Conservation (phyloP, 2,797 vertebrate genomes). For the Xyrichtys novacula region DNA sequence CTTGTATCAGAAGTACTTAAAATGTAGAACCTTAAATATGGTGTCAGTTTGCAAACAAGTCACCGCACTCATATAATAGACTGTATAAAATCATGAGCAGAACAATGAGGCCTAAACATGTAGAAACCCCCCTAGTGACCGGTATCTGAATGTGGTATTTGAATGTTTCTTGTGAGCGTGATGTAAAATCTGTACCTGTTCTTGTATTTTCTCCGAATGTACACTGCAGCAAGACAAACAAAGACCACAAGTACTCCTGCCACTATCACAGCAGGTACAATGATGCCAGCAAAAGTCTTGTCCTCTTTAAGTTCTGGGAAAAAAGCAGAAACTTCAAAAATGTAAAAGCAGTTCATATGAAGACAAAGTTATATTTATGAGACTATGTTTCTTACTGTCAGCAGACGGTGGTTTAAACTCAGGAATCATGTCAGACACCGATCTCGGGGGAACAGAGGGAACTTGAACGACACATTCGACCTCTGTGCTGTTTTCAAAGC, state of each 20-base stretch:
- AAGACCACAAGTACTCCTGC: neutral
- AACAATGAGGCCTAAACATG: too few relatives aligned
- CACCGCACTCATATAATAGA: too few relatives aligned
- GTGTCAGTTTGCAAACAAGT: too few relatives aligned
- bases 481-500: neutral
- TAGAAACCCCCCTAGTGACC: too few relatives aligned
- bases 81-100: too few relatives aligned
- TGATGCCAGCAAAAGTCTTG: neutral
- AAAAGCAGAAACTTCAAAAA: neutral
- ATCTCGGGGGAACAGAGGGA: slow-evolving; percentile 4
- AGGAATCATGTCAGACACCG: rapidly evolving
- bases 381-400: slow-evolving; percentile 32
- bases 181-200: neutral
- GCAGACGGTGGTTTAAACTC: neutral
- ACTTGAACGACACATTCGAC: slow-evolving; percentile 39
- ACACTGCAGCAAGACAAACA: too few relatives aligned
- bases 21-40: too few relatives aligned
- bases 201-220: too few relatives aligned
- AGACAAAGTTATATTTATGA: neutral
- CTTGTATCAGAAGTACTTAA: too few relatives aligned
- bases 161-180: too few relatives aligned
- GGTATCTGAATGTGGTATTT: too few relatives aligned
- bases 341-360: too few relatives aligned
- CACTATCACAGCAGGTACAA: neutral
- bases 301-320: neutral